Evolutionary conservation across 1,140 invertebrate species (phyloP), one percentile per base, ranked within the genome.

Genomic region (Octopus bimaculoides): DNA sequence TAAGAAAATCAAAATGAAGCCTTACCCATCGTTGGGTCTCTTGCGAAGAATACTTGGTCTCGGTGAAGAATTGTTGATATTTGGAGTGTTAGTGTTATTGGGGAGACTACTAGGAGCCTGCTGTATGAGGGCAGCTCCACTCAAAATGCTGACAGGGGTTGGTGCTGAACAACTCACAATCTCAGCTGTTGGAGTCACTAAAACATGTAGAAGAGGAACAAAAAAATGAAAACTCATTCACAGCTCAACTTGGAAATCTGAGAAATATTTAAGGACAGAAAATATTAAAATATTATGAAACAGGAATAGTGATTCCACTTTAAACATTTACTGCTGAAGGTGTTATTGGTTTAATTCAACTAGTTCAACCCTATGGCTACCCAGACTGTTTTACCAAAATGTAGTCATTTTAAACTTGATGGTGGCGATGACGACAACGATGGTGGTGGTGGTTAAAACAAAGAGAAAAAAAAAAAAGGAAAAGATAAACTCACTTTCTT

Each of bases 11-110:
- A 0, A 41, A 41, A 41, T 0, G 26, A 41, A 41, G 26, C 26
- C 87, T 88, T 84, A 92, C 91, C 89, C 89, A 79, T 93, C 93
- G 83, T 91, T 90, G 83, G 93, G 93, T 78, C 93, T 88, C 87
- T 94, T 94, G 79, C 93, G 89, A 52, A 94, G 87, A 86, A 94
- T 94, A 84, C 92, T 93, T 69, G 93, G 93, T 85, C 93, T 87
- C 5, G 93, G 93, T 56, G 93, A 94, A 41, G 93, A 91, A 82
- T 92, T 93, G 10, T 92, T 91, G 87, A 93, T 93, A 56, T 88
- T 85, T 20, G 80, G 78, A 5, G 83, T 26, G 26, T 41, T 17
- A 8, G 77, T 78, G 41, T 61, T 78, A 17, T 54, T 78, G n/a
- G 54, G 14, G 17, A 61, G 54, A 41, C 54, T 66, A 55, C 61